A percentile compares a stretch with the other conserved stretches of the same genome.
phyloP scores from a whole-genome alignment of 2,888 invertebrate genomes.

The Carcina quercana region DNA sequence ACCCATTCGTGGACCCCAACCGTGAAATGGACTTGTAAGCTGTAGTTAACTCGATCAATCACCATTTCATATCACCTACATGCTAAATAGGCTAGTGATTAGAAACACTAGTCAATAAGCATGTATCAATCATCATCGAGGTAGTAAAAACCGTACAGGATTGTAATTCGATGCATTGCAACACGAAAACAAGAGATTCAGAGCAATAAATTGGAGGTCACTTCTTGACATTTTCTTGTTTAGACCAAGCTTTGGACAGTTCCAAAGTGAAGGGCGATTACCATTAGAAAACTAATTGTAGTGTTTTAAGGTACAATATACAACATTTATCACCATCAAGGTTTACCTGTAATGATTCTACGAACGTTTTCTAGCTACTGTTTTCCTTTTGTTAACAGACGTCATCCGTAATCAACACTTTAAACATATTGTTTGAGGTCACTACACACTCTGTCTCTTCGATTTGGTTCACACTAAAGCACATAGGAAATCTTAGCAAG shows the following conservation, averaged over 20 bases:
- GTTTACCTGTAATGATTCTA: slow-evolving; percentile 10
- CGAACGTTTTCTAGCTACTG: slow-evolving; percentile 35
- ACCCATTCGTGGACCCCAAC: no score
- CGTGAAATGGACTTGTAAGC: slow-evolving; percentile 5
- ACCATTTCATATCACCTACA: slow-evolving; percentile 47
- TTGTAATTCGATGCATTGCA: slow-evolving; percentile 13
- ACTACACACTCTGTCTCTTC: slow-evolving; percentile 45
- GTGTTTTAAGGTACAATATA: no score
- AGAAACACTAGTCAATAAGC: slow-evolving; percentile 23
- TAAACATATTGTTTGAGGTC: slow-evolving; percentile 57
- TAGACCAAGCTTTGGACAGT: slow-evolving; percentile 23
- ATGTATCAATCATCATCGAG: background rate
- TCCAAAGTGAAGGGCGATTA: slow-evolving; percentile 46
- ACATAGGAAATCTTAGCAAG: slow-evolving; percentile 28
- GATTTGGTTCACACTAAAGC: slow-evolving; percentile 38
- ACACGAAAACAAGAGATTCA: slow-evolving; percentile 31
- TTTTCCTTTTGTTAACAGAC: slow-evolving; percentile 65
- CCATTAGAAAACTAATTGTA: slow-evolving; percentile 21
- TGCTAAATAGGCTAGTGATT: slow-evolving; percentile 37
- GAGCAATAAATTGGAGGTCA: slow-evolving; percentile 54
- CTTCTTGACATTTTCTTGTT: slow-evolving; percentile 62
- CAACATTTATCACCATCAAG: background rate
- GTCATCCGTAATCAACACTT: slow-evolving; percentile 68
- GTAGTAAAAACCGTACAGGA: no score
- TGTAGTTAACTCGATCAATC: slow-evolving; percentile 37